Evolutionary conservation across 2,888 invertebrate species (phyloP).

Genomic region (Cephus sareptanus): DNA sequence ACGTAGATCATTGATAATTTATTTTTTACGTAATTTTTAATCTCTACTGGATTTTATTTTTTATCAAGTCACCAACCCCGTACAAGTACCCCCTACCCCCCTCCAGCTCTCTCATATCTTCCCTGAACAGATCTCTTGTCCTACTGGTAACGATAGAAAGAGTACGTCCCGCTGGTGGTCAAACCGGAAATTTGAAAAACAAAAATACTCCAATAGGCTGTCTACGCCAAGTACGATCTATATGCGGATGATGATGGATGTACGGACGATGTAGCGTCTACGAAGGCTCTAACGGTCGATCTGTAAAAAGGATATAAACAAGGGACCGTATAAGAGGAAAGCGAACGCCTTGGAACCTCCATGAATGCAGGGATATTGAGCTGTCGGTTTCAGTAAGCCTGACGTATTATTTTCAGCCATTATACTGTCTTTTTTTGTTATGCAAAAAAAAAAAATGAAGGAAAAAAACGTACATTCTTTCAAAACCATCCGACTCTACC

Average conservation of each 20-base stretch:
- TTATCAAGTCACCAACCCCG: too few relatives aligned
- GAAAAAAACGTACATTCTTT: neutral
- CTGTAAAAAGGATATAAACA: neutral
- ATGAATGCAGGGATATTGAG: neutral
- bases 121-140: neutral
- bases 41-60: too few relatives aligned
- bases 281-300: neutral
- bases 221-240: neutral
- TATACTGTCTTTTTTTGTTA: slow-evolving; percentile 26
- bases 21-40: too few relatives aligned
- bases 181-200: neutral
- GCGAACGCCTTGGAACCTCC: neutral
- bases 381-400: slow-evolving; percentile 45
- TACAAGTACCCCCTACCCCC: too few relatives aligned
- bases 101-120: too few relatives aligned
- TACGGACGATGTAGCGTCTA: neutral
- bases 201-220: neutral
- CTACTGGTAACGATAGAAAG: neutral
- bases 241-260: neutral
- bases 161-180: neutral
- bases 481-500: neutral
- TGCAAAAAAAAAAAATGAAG: neutral
- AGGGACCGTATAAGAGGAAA: neutral
- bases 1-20: too few relatives aligned
- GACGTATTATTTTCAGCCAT: slow-evolving; percentile 52